Conservation (phyloP, 2,888 invertebrate genomes). For the Auanema freiburgensis region DNA sequence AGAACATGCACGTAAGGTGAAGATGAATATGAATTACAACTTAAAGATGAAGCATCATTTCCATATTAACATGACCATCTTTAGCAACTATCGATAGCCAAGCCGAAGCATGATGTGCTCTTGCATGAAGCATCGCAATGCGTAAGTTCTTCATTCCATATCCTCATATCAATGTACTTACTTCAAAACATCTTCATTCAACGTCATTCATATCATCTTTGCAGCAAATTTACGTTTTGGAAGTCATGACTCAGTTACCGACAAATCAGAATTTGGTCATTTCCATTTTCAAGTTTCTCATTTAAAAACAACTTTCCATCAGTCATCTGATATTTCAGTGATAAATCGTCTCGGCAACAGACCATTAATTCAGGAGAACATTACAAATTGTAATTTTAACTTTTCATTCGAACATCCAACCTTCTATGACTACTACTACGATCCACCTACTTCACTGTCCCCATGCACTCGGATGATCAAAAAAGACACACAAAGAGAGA, state of each 20-base stretch:
- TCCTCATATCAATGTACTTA: no score
- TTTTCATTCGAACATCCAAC: no score
- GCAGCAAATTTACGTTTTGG: conserved; percentile 16
- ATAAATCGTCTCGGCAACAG: conserved; percentile 18
- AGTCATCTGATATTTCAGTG: conserved; percentile 11
- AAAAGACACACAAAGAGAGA: no score
- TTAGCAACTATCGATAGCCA: conserved; percentile 5
- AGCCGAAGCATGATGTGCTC: conserved; percentile 12
- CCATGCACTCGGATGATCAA: no score
- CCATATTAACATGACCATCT: background rate
- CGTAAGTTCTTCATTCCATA: conserved; percentile 2
- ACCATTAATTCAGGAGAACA: conserved; percentile 18
- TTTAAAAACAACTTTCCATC: background rate
- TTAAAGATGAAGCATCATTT: conserved; percentile 24
- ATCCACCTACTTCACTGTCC: no score
- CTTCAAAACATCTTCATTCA: background rate
- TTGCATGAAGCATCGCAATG: conserved; percentile 16
- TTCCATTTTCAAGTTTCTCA: conserved; percentile 10
- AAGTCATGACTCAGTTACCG: conserved; percentile 16
- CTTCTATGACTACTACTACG: no score
- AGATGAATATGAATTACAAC: conserved; percentile 4
- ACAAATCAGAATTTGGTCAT: conserved; percentile 19
- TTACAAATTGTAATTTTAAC: background rate
- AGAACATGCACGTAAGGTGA: background rate
- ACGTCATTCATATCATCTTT: background rate